Percentiles rank a stretch among this genome's conserved stretches.
phyloP scores from a whole-genome alignment of 2,797 vertebrate genomes.

The Alectoris magna region DNA sequence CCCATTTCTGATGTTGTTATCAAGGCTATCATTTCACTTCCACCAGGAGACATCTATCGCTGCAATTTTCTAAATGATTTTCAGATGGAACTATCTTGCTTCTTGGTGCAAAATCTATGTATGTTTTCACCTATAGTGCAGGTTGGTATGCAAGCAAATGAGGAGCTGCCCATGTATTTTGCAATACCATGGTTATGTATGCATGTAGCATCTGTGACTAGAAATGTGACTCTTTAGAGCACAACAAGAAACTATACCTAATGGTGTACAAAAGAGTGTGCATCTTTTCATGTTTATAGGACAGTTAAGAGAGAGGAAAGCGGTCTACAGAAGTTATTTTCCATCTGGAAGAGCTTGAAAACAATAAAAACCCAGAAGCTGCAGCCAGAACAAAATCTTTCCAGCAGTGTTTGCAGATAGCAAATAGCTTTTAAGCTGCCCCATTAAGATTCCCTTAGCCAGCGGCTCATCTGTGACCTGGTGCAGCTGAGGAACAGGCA shows the following conservation, averaged over 20 bases:
- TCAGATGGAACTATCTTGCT: neutral
- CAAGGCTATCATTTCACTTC: conserved; percentile 14
- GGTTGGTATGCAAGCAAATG: conserved; percentile 4
- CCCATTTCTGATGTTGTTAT: conserved; percentile 4
- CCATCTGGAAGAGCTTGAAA: neutral
- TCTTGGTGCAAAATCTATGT: conserved; percentile 1
- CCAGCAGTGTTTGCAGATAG: neutral
- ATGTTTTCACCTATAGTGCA: neutral
- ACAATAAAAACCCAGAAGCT: neutral
- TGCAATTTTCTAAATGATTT: conserved; percentile 22
- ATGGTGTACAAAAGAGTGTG: neutral
- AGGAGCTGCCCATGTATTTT: neutral
- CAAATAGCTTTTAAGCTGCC: conserved; percentile 5
- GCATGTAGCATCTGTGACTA: neutral
- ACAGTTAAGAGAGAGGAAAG: neutral
- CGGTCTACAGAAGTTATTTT: neutral
- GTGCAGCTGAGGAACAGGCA: neutral
- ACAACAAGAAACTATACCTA: neutral
- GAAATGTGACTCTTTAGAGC: neutral
- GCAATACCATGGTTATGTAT: neutral
- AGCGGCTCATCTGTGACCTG: neutral
- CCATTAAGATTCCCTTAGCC: neutral
- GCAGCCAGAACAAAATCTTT: neutral
- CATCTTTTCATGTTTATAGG: neutral
- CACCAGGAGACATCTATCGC: neutral